Evolutionary conservation across 2,113 vertebrate genomes (phyloP).

Genomic region (Harpagus bidentatus): DNA sequence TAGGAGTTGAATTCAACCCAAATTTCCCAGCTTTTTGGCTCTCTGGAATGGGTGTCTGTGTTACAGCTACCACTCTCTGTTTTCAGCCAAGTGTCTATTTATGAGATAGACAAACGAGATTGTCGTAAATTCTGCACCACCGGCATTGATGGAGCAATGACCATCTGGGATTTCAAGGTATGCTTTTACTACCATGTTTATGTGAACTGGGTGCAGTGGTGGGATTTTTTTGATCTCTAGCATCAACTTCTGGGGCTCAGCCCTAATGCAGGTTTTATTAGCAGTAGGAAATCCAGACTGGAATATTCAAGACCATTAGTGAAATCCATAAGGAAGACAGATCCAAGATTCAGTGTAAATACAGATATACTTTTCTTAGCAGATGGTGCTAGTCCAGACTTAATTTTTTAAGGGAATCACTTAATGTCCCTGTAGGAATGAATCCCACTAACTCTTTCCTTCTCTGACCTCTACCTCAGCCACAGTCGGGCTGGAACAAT

Average conservation of each 20-base stretch:
- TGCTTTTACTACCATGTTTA: background rate
- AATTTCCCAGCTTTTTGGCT: slow-evolving; percentile 5
- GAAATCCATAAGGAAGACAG: background rate
- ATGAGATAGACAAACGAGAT: slow-evolving; percentile 97
- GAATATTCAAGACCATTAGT: background rate
- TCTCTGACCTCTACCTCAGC: background rate
- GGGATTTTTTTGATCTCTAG: background rate
- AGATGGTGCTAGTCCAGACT: background rate
- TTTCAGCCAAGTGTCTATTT: slow-evolving; percentile 97
- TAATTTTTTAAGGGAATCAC: background rate
- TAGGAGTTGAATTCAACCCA: slow-evolving; percentile 21
- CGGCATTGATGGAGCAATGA: slow-evolving; percentile 98
- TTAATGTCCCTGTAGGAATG: background rate
- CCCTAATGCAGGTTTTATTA: background rate
- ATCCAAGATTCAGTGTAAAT: background rate
- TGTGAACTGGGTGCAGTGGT: background rate
- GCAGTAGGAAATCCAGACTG: background rate
- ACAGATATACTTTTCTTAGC: background rate
- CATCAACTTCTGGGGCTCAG: background rate
- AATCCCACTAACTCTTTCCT: background rate
- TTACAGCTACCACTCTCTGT: background rate
- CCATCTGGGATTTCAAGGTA: slow-evolving; percentile 99
- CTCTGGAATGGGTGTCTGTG: background rate
- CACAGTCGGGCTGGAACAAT: background rate
- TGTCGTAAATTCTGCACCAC: slow-evolving; percentile 99